Evolutionary conservation across 1,140 invertebrate genomes (phyloP).

Genomic region (Aradophagus sp.): DNA sequence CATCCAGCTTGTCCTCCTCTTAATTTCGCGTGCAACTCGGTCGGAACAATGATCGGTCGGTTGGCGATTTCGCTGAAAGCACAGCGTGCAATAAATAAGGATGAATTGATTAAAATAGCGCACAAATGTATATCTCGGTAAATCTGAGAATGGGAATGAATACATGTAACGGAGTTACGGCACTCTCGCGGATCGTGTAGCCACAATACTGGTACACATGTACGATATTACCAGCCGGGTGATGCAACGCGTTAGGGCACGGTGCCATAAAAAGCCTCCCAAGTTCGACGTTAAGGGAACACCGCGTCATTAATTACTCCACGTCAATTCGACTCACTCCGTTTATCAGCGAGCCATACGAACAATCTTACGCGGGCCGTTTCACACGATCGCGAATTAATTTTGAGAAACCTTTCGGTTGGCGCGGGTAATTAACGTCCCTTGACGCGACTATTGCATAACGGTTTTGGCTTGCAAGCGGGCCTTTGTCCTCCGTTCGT

Average conservation of each 20-base stretch:
- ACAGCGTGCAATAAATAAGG: too few species aligned
- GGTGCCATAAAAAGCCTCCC: conserved; percentile 52
- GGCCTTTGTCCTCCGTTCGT: too few species aligned
- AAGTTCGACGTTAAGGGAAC: conserved; percentile 52
- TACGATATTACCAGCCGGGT: conserved; percentile 44
- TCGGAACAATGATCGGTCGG: too few species aligned
- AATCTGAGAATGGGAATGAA: conserved; percentile 43
- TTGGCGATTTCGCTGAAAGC: too few species aligned
- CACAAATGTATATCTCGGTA: conserved; percentile 47
- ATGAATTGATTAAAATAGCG: conserved; percentile 42
- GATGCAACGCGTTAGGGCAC: conserved; percentile 49
- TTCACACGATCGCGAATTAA: conserved; percentile 54
- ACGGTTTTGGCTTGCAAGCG: too few species aligned
- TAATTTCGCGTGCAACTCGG: too few species aligned
- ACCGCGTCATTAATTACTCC: conserved; percentile 51
- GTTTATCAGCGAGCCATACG: conserved; percentile 37
- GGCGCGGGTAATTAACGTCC: conserved; percentile 37
- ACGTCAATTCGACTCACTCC: conserved; percentile 47
- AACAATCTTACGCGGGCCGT: conserved; percentile 40
- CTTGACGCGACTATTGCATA: conserved; percentile 32
- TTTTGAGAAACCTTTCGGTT: conserved; percentile 53
- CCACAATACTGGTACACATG: conserved; percentile 46
- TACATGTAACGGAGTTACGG: too few species aligned
- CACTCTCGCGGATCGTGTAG: conserved; percentile 49
- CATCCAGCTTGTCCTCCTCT: too few species aligned